Base-by-base conservation (phyloP, 1,140 invertebrate species). In the Scaptodrosophila lebanonensis region DNA sequence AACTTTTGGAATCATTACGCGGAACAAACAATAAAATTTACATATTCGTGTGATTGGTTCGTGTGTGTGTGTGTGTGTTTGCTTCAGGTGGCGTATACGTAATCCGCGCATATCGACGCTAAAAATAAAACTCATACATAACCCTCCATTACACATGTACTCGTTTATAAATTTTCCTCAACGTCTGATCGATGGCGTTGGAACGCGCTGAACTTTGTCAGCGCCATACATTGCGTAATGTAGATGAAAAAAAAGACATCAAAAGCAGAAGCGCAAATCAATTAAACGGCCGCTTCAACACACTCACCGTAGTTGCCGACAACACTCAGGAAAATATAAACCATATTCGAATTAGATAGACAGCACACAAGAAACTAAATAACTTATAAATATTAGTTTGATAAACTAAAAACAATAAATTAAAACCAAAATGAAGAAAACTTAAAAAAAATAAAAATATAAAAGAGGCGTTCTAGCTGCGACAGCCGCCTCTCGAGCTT, bases 281-380 rank as follows among this genome's bases (percentile, higher is more conserved):
- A 77, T 73, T 53, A 38, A 33, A 62, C 40, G 49, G 17, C 30
- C 42, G 49, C 12, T 6, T 42, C 42, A 3, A 12, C 8, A 7
- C 45, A 85, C 84, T 86, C 61, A 86, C 84, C 84, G 42, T 86
- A 86, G 61, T 83, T 83, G 20, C 71, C 84, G 33, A 49, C 66
- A 22, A 84, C 79, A 54, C 79, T 85, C 33, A 86, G 66, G 52
- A 85, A 86, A 51, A 86, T 45, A 64, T 86, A 85, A 83, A 86
- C 76, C 84, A 86, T 86, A 54, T 44, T 79, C 25, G 48, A 27
- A 20, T 33, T 12, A 38, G 33, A 39, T 27, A 52, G 36, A 48
- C 32, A 44, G 43, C 39, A 25, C 32, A 48, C 20, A 49, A 50
- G 9, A 25, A 9, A n/a, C 1, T n/a, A 36, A 50, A 11, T 8